Evolutionary conservation across 1,140 invertebrate genomes (phyloP), one percentile per base, ranked within the genome.

Genomic region (Papilio polytes): DNA sequence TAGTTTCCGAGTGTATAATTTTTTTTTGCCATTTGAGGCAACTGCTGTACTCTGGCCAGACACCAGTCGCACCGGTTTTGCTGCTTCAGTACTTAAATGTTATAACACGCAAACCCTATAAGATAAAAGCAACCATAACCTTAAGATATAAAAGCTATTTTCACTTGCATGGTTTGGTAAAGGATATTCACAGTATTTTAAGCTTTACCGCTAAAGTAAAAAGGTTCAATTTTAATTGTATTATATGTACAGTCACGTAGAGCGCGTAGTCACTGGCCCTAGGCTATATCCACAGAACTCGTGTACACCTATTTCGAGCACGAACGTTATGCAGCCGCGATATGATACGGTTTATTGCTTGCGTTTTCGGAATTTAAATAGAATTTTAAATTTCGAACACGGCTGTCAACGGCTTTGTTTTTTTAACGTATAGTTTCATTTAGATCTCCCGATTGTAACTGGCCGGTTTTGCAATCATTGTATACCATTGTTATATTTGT

Each of bases 41-140:
- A 87, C 85, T 84, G 88, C 85, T 85, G 80, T 84, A 81, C 80
- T 63, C 86, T 81, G 85, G 83, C 82, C 86, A 91, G 89, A 87
- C 89, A 91, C 88, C 86, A 87, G 91, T 91, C 85, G 70, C 83
- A 92, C 91, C 91, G 91, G 91, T 91, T 92, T 87, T 44, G 8
- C 1, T 31, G 1, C 8, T 22, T 22, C 22, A 13, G 8, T 41
- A 63, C 31, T 22, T 72, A 82, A 89, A 86, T 13, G 76, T 56
- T 72, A 31, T 74, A 87, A 80, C 41, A 26, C 2, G n/a, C n/a
- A 15, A 41, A 22, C 41, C 4, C 0, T 2, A 0, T 78, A 83
- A 22, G 0, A 2, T 12, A 87, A 81, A 74, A 22, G 22, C 36
- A 18, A 83, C 79, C 46, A 59, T 80, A 82, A 44, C 13, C 0